These are phyloP conservation scores for Oreotrochilus melanogaster DNA, from an alignment of 2,113 vertebrate genomes.

Conservation along the genomic window DNA sequence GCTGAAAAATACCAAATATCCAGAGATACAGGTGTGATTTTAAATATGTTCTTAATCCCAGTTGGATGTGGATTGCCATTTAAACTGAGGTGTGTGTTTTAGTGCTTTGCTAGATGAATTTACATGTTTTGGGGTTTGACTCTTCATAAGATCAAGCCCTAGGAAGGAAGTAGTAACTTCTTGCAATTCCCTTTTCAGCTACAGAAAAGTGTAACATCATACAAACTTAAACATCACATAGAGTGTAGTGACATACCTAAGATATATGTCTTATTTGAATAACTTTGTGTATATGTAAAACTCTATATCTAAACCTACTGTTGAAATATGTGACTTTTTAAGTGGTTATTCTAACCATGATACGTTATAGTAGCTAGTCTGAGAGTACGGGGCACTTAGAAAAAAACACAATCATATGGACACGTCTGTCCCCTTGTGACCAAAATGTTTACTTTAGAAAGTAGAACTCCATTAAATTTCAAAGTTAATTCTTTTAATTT, in stretches of 20 bases:
- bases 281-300: background rate
- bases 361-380: background rate
- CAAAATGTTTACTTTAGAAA: slow-evolving; percentile 79
- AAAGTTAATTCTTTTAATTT: slow-evolving; percentile 79
- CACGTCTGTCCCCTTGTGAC: slow-evolving; percentile 49
- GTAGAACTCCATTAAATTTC: slow-evolving; percentile 80
- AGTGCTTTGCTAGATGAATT: background rate
- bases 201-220: background rate
- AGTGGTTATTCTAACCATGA: background rate
- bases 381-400: background rate
- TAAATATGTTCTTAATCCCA: background rate
- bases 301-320: background rate
- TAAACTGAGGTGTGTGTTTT: background rate
- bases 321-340: background rate
- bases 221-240: background rate
- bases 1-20: background rate
- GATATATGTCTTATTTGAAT: background rate
- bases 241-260: background rate
- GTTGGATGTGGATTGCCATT: background rate
- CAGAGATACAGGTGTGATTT: background rate
- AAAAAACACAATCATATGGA: background rate
- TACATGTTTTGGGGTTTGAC: background rate
- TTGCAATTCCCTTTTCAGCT: background rate
- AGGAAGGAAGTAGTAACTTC: background rate
- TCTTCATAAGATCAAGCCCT: background rate